Base-by-base conservation (phyloP, 2,113 vertebrate species). In the Prunella fulvescens region DNA sequence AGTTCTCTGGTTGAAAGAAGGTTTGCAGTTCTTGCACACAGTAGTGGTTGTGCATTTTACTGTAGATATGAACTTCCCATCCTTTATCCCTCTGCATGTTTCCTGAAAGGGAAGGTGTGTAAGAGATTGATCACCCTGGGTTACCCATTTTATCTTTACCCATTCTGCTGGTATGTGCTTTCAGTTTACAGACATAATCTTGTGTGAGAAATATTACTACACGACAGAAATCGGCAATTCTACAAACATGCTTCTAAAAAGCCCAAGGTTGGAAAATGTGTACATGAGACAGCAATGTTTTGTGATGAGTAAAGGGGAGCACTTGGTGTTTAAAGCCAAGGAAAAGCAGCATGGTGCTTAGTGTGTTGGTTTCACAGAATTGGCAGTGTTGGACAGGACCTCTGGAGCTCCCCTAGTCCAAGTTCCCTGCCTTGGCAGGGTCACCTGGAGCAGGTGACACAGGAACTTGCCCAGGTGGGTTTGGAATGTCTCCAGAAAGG, bases 121-220 rank as follows among this genome's bases (percentile, higher is more conserved):
- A 22, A 39, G 58, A 67, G 78, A 19, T 19, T 5, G 14, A 29
- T 65, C 37, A 47, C 23, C 3, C 17, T 40, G 42, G 2, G 4
- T 79, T 35, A 35, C 39, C 6, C 11, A 4, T 45, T 67, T 56
- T 81, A 3, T 51, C 50, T 78, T 88, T 80, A n/a, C 7, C 33
- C 23, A 2, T 45, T 74, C 50, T 50, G 33, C 28, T 3, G 1
- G 18, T 18, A 3, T 0, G 9, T 33, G 11, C 47, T 53, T 78
- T 81, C 31, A 44, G 7, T 9, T 60, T 44, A 16, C 11, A 13
- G 15, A 51, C 16, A 22, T 10, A 15, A 10, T 65, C 42, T 31
- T 17, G 7, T 35, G 3, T 29, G n/a, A 81, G 50, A 64, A 77
- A 35, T 45, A 33, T 6, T 56, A 45, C n/a, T 56, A 4, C 12